A percentile compares a stretch with the other conserved stretches of the same genome.
phyloP scores from a whole-genome alignment of 2,888 invertebrate species.

The Orthosia incerta region DNA sequence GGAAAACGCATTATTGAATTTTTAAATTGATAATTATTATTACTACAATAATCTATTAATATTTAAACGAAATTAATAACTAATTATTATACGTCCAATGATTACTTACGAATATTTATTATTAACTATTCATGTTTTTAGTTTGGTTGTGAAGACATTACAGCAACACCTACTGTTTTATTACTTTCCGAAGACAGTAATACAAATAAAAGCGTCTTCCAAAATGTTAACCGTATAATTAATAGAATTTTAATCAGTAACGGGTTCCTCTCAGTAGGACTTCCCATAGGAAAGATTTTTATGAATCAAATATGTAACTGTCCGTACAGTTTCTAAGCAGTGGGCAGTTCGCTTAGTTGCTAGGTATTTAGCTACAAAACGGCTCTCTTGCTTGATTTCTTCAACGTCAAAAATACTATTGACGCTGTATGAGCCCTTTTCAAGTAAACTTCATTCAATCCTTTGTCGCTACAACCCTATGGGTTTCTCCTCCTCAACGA shows the following conservation, averaged over 20 bases:
- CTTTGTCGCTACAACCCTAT: too few species aligned
- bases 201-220: slow-evolving; percentile 52
- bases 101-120: slow-evolving; percentile 16
- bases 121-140: slow-evolving; percentile 38
- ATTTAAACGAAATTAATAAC: slow-evolving; percentile 21
- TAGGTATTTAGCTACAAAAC: background rate
- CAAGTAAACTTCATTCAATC: too few species aligned
- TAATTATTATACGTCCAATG: slow-evolving; percentile 25
- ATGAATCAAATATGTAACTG: background rate
- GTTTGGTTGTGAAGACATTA: slow-evolving; percentile 53
- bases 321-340: background rate
- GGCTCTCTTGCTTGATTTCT: background rate
- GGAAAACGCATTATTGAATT: background rate
- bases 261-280: slow-evolving; percentile 39
- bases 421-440: too few species aligned
- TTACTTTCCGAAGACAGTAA: slow-evolving; percentile 55
- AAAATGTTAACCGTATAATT: slow-evolving; percentile 56
- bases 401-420: background rate
- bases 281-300: background rate
- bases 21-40: background rate
- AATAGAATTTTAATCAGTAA: slow-evolving; percentile 55
- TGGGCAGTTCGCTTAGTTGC: background rate
- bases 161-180: slow-evolving; percentile 75
- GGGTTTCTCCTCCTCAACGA: too few species aligned
- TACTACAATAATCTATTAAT: slow-evolving; percentile 22